These are phyloP conservation scores for Oryctolagus cuniculus DNA, from an alignment of 2,113 vertebrate species.

Conservation along the genomic window DNA sequence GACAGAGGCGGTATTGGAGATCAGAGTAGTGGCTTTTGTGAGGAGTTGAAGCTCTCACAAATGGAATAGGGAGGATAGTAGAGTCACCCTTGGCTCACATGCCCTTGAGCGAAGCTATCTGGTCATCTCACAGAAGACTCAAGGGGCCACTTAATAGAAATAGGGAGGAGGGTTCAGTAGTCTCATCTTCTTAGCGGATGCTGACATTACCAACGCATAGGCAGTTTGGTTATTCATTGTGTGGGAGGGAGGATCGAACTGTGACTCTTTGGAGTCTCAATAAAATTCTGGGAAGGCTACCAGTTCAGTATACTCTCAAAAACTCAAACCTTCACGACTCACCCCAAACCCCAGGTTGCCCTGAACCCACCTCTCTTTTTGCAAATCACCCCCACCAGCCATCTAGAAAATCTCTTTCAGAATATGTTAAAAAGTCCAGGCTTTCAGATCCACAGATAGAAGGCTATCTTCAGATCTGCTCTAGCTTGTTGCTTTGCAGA, in stretches of 20 bases:
- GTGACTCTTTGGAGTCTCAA: neutral
- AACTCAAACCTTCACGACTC: neutral
- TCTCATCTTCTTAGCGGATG: neutral
- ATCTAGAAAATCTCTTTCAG: neutral
- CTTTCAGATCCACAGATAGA: neutral
- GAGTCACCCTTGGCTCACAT: neutral
- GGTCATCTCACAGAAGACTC: slow-evolving; percentile 45
- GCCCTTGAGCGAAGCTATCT: slow-evolving; percentile 10
- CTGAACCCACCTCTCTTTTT: neutral
- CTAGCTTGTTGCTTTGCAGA: slow-evolving; percentile 43
- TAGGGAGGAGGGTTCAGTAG: neutral
- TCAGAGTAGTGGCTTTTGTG: neutral
- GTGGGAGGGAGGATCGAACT: neutral
- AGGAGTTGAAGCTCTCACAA: neutral
- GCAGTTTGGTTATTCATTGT: neutral
- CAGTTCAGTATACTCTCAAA: neutral
- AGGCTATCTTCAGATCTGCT: slow-evolving; percentile 9
- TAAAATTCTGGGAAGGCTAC: neutral
- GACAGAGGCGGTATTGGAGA: neutral
- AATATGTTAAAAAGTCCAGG: neutral
- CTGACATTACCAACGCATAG: neutral
- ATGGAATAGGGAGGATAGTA: too few relatives aligned
- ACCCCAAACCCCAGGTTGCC: neutral
- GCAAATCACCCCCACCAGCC: neutral
- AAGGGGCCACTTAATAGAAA: neutral